Base-by-base conservation (phyloP, 2,888 invertebrate genomes). In the Endotricha flammealis region DNA sequence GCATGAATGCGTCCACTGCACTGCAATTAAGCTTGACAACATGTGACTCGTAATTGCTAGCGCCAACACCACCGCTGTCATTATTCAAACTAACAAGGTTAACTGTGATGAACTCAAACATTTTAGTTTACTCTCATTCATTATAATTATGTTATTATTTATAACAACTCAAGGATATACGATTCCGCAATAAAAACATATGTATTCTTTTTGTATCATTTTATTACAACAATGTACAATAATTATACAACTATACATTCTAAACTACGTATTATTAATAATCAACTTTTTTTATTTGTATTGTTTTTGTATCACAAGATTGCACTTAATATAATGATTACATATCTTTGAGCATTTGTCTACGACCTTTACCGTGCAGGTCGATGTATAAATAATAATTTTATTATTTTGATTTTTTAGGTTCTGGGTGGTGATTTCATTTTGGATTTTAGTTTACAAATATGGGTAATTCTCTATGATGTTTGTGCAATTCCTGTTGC, bases 401-500 rank as follows among this genome's bases (percentile, higher is more conserved):
- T 20, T 20, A 20, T 20, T 20, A 2, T 7, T 7, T 20, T n/a
- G 20, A 20, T 20, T n/a, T 7, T n/a, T 8, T 20, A 2, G 20
- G 20, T 11, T 25, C 11, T 30, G 3, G 9, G 10, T 11, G n/a
- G 3, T 12, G 8, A 11, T 22, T 12, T 4, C n/a, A 8, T 11
- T 27, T 27, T 20, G 5, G 7, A n/a, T 12, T 11, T 2, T 31
- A 11, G 20, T 34, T 34, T 20, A 34, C 3, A 30, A 38, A 47
- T 12, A 37, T 11, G 10, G 28, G 31, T 8, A 35, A 39, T 12
- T 38, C 36, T 22, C 34, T 43, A 20, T 34, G 27, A 4, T 36
- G 36, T 8, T 53, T 41, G 35, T 64, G 67, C 3, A 64, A 58
- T 27, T 51, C 59, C 34, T 48, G 48, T n/a, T 79, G 78, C 2